phyloP scores from a whole-genome alignment of 1,140 invertebrate species.

The Linepithema humile region DNA sequence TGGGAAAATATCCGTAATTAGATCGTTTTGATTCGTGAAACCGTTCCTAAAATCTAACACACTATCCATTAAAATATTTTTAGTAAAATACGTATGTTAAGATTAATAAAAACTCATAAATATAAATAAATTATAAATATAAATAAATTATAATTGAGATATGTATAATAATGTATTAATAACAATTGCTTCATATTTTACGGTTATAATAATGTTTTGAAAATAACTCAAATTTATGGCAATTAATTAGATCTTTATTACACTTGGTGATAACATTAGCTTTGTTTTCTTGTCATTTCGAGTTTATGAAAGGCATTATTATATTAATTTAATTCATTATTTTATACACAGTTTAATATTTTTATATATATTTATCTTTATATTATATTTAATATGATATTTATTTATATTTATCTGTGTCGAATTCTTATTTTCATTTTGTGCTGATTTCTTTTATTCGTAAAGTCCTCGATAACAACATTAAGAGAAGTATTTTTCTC shows the following conservation, averaged over 20 bases:
- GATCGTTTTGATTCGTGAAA: neutral
- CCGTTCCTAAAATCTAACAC: too few species aligned
- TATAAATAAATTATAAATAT: too few species aligned
- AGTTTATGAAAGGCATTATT: neutral
- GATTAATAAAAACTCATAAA: too few species aligned
- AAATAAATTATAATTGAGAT: neutral
- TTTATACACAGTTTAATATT: neutral
- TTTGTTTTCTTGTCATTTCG: neutral
- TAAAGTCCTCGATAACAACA: conserved; percentile 9
- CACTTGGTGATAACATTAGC: neutral
- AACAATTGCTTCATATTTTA: neutral
- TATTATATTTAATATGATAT: neutral
- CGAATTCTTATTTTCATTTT: neutral
- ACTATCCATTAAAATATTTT: too few species aligned
- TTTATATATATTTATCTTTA: too few species aligned
- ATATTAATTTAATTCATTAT: neutral
- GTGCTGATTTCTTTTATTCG: neutral
- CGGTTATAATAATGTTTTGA: neutral
- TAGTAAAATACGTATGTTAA: too few species aligned
- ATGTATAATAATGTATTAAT: neutral
- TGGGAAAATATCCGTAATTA: neutral
- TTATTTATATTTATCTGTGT: too few species aligned
- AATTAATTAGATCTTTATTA: neutral
- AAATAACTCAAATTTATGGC: neutral
- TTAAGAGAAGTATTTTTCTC: neutral